A percentile compares a stretch with the other conserved stretches of the same genome.
These are phyloP conservation scores for Idaea aversata DNA, from an alignment of 2,888 invertebrate species.

Conservation along the genomic window DNA sequence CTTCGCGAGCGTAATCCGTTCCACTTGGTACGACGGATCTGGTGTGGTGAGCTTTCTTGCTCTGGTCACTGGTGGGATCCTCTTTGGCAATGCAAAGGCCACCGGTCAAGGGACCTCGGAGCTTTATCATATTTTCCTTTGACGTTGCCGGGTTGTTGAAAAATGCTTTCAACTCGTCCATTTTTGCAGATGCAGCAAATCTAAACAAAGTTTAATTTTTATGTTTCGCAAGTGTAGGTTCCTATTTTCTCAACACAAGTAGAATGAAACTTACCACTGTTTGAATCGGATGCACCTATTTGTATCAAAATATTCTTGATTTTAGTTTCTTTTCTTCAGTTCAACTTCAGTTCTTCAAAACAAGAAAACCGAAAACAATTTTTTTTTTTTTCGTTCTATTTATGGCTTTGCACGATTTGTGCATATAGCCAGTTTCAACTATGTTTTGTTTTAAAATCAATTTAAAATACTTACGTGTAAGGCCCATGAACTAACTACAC, in stretches of 20 bases:
- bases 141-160: slow-evolving; percentile 57
- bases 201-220: neutral
- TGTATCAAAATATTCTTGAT: too few species aligned
- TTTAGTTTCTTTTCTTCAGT: too few species aligned
- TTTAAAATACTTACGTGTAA: too few species aligned
- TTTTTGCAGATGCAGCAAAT: slow-evolving; percentile 19
- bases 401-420: too few species aligned
- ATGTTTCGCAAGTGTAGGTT: neutral
- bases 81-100: slow-evolving; percentile 57
- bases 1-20: slow-evolving; percentile 59
- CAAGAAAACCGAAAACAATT: too few species aligned
- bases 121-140: slow-evolving; percentile 45
- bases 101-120: slow-evolving; percentile 59
- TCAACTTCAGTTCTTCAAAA: too few species aligned
- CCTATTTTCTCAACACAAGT: neutral
- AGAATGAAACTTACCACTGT: neutral
- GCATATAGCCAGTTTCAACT: too few species aligned
- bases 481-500: too few species aligned
- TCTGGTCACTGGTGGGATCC: slow-evolving; percentile 45
- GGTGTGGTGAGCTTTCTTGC: slow-evolving; percentile 58
- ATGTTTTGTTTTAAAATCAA: too few species aligned
- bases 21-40: slow-evolving; percentile 51
- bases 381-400: too few species aligned
- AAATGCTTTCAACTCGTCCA: slow-evolving; percentile 69
- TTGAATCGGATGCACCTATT: too few species aligned